These are phyloP conservation scores for Empidonax alnorum DNA, from an alignment of 2,113 vertebrate genomes.

Conservation along the genomic window DNA sequence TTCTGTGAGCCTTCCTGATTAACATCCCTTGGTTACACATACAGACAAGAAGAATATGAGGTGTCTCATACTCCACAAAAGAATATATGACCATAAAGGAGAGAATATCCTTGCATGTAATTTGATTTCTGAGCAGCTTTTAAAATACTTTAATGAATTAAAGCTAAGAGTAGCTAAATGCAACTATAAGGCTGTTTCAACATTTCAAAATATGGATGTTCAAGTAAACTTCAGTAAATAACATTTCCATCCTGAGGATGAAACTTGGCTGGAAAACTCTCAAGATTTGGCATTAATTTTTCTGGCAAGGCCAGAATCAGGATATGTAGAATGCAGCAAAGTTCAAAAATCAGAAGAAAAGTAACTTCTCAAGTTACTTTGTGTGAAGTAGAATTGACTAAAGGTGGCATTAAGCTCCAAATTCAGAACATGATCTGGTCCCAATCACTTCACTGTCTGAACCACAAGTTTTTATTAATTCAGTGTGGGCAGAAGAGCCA, in stretches of 20 bases:
- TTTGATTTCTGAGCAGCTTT: background rate
- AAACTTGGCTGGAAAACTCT: background rate
- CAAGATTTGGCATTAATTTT: background rate
- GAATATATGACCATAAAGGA: background rate
- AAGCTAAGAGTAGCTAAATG: background rate
- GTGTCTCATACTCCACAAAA: background rate
- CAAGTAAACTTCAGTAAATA: conserved; percentile 11
- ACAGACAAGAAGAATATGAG: background rate
- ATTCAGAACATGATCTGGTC: background rate
- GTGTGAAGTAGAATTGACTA: background rate
- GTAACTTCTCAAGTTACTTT: background rate
- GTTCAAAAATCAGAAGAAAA: background rate
- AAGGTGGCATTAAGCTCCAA: background rate
- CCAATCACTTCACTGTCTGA: background rate
- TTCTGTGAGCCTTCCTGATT: background rate
- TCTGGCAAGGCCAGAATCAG: background rate
- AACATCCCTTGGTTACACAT: background rate
- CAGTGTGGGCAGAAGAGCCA: background rate
- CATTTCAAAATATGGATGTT: background rate
- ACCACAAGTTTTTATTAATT: background rate
- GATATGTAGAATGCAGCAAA: background rate
- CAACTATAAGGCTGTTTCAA: background rate
- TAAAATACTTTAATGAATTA: background rate
- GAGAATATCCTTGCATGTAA: background rate
- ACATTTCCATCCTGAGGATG: background rate